phyloP scores from a whole-genome alignment of 2,113 vertebrate genomes.

The Gobio gobio region DNA sequence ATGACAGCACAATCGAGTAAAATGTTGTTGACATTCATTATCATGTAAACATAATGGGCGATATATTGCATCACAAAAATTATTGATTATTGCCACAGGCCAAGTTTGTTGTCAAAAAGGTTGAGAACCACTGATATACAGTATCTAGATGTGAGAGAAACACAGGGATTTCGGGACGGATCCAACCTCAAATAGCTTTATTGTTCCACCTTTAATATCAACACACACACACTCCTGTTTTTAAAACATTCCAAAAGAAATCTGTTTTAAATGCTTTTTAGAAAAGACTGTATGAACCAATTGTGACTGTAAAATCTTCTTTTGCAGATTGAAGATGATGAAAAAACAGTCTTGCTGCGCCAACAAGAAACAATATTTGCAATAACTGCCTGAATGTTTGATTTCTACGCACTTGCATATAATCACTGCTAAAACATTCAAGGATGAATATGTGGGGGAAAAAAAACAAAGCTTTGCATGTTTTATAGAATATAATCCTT shows the following conservation, averaged over 20 bases:
- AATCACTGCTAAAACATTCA: not conserved
- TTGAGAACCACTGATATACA: not conserved
- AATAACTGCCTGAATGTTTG: not conserved
- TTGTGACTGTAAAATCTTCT: slow-evolving; percentile 54
- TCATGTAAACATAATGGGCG: no score
- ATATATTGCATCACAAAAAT: no score
- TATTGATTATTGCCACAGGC: no score
- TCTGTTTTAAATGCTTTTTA: not conserved
- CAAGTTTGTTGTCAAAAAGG: not conserved
- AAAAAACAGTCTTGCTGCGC: slow-evolving; percentile 1
- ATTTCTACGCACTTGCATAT: not conserved
- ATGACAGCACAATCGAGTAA: no score
- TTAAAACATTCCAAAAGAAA: not conserved
- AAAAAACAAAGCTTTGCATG: not conserved
- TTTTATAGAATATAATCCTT: not conserved
- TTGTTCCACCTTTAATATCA: slow-evolving; percentile 44
- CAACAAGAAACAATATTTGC: not conserved
- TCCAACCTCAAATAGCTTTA: slow-evolving; percentile 56
- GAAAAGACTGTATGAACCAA: not conserved
- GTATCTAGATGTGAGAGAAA: not conserved
- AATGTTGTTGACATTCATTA: no score
- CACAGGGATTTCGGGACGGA: not conserved
- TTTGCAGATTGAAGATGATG: slow-evolving; percentile 41
- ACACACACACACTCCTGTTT: not conserved
- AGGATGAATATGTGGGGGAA: not conserved